Conservation (phyloP, 2,797 vertebrate genomes). For the Aratinga solstitialis region DNA sequence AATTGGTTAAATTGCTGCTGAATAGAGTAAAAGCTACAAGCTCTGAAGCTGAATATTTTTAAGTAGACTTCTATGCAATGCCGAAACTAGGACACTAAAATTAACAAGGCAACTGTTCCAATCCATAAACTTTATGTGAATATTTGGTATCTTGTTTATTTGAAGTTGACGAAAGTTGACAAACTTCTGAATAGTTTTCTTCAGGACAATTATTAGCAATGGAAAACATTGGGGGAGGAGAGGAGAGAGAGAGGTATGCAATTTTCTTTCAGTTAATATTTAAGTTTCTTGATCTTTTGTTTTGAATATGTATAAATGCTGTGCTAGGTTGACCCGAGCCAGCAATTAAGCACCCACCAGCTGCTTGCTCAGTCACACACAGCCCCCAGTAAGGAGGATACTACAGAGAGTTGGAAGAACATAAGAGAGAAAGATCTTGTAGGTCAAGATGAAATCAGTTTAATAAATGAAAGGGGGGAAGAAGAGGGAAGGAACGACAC, state of each 20-base stretch:
- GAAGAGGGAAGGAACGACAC: neutral
- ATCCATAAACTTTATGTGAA: neutral
- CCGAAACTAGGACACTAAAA: neutral
- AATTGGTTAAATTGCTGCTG: constrained; percentile 5
- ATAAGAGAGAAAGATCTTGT: neutral
- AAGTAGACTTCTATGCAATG: neutral
- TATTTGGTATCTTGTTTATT: neutral
- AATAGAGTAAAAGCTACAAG: neutral
- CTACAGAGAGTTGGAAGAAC: neutral
- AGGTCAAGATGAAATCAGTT: neutral
- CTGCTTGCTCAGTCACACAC: neutral
- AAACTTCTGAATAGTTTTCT: neutral
- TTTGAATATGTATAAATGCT: neutral
- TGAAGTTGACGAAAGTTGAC: neutral
- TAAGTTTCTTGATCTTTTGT: neutral
- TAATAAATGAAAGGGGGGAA: neutral
- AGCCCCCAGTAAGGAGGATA: neutral
- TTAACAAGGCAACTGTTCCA: neutral
- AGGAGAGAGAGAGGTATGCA: neutral
- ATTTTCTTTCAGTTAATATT: neutral
- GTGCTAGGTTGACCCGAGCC: neutral
- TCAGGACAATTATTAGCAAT: neutral
- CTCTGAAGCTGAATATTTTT: neutral
- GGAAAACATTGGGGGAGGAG: neutral
- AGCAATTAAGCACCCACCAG: neutral